Conservation (phyloP, 2,888 invertebrate species). For the Catocala nupta region DNA sequence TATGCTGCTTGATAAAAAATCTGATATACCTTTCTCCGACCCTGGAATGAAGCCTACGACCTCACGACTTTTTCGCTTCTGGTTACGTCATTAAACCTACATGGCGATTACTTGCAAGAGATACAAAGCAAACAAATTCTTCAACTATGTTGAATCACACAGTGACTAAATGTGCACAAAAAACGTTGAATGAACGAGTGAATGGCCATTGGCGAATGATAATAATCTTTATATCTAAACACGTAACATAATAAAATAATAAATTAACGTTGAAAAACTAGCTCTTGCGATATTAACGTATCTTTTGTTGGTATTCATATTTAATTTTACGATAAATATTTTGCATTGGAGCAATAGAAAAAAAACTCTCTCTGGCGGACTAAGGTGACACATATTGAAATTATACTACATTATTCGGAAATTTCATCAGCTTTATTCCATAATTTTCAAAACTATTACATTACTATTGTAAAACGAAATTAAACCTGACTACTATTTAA, state of each 20-base stretch:
- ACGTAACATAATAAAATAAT: constrained; percentile 4
- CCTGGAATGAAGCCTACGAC: too few species aligned
- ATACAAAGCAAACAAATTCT: constrained; percentile 9
- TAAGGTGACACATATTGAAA: too few species aligned
- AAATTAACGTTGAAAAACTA: not conserved
- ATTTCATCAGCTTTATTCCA: too few species aligned
- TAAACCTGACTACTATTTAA: too few species aligned
- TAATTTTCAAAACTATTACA: too few species aligned
- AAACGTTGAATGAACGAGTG: constrained; percentile 26
- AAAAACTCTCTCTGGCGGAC: too few species aligned
- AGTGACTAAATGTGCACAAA: constrained; percentile 20
- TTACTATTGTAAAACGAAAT: too few species aligned
- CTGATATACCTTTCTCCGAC: too few species aligned
- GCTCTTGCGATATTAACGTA: not conserved
- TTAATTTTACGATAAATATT: not conserved
- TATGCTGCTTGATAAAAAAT: too few species aligned
- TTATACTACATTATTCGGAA: too few species aligned
- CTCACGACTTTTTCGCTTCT: too few species aligned
- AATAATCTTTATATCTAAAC: constrained; percentile 8
- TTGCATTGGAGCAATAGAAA: not conserved
- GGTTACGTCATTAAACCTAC: too few species aligned
- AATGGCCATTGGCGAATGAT: constrained; percentile 10
- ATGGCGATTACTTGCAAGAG: not conserved
- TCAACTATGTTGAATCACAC: constrained; percentile 4
- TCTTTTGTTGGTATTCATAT: not conserved